Evolutionary conservation across 2,888 invertebrate genomes (phyloP).

Genomic region (Caenorhabditis parvicauda): DNA sequence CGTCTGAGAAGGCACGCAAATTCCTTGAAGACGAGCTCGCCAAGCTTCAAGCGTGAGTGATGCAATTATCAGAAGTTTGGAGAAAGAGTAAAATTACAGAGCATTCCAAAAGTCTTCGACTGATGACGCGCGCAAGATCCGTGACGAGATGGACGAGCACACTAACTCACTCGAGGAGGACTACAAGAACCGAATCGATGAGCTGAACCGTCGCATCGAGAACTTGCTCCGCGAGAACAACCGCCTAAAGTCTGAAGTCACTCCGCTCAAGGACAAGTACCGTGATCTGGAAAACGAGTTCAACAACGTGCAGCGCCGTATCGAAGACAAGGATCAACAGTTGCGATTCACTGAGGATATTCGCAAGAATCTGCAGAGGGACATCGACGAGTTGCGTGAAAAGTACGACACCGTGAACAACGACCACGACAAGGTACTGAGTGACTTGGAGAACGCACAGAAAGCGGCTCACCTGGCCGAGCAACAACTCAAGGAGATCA

Average conservation of each 20-base stretch:
- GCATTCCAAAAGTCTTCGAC: constrained; percentile 48
- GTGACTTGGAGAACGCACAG: constrained; percentile 40
- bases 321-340: constrained; percentile 54
- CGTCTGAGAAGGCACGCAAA: constrained; percentile 56
- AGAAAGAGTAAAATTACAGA: constrained; percentile 18
- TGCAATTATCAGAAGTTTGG: not conserved
- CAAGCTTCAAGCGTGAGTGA: constrained; percentile 49
- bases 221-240: constrained; percentile 54
- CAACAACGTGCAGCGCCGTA: constrained; percentile 42
- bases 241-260: constrained; percentile 49
- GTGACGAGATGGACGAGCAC: constrained; percentile 58
- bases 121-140: constrained; percentile 53
- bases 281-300: constrained; percentile 58
- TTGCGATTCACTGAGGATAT: constrained; percentile 39
- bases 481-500: constrained; percentile 57
- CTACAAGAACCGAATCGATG: constrained; percentile 57
- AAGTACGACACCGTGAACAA: constrained; percentile 40
- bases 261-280: constrained; percentile 50
- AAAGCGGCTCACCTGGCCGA: constrained; percentile 46
- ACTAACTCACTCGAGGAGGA: constrained; percentile 54
- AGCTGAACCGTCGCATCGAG: constrained; percentile 56
- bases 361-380: constrained; percentile 37
- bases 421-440: constrained; percentile 46
- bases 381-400: constrained; percentile 42
- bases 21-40: constrained; percentile 58